Percentiles rank a stretch among this genome's conserved stretches.
phyloP scores from a whole-genome alignment of 2,797 vertebrate species.

The Dryobates pubescens region DNA sequence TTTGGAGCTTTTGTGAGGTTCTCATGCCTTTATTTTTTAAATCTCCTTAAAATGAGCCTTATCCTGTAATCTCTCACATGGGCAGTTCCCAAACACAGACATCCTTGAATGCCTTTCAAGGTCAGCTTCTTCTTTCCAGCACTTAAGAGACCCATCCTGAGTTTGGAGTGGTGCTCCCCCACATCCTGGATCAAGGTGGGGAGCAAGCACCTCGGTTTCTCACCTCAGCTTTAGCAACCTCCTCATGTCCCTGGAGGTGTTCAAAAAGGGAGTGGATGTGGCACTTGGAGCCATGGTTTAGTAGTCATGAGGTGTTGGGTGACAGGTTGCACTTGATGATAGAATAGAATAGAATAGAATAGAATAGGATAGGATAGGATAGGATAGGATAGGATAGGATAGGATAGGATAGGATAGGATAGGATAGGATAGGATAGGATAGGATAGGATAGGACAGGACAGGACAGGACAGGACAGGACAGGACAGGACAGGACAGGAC shows the following conservation, averaged over 20 bases:
- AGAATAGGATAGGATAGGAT: too few relatives aligned
- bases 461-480: too few relatives aligned
- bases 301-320: too few relatives aligned
- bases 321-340: too few relatives aligned
- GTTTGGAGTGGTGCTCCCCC: neutral
- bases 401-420: too few relatives aligned
- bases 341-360: too few relatives aligned
- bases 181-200: neutral
- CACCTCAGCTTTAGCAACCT: neutral
- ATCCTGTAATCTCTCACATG: accelerated
- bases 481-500: too few relatives aligned
- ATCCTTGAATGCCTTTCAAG: neutral
- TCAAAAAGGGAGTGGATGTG: too few relatives aligned
- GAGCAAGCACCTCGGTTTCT: neutral
- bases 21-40: accelerated
- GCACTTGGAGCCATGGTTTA: too few relatives aligned
- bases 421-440: too few relatives aligned
- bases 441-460: too few relatives aligned
- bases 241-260: neutral
- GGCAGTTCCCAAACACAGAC: neutral
- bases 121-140: neutral
- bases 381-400: too few relatives aligned
- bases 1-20: neutral
- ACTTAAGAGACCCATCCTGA: neutral
- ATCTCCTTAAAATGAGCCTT: neutral